Conservation (phyloP, 2,888 invertebrate genomes). For the Nowickia ferox region DNA sequence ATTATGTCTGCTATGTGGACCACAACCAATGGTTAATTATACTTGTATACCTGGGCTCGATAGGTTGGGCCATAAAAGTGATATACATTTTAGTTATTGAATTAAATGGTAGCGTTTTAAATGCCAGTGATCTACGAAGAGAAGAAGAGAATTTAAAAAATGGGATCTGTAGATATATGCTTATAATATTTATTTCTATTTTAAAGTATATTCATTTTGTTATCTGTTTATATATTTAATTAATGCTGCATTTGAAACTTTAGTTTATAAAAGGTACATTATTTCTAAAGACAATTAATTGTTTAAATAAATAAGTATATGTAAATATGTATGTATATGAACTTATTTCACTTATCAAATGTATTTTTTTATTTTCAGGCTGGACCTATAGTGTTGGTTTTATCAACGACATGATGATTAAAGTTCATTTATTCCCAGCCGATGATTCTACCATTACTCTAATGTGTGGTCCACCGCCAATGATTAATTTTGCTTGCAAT, state of each 20-base stretch:
- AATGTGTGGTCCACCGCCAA: conserved; percentile 98
- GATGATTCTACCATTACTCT: conserved; percentile 92
- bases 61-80: conserved; percentile 91
- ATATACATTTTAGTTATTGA: conserved; percentile 93
- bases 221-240: conserved; percentile 24
- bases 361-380: conserved; percentile 83
- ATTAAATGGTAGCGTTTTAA: not conserved
- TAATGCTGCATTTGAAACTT: conserved; percentile 50
- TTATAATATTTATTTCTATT: not conserved
- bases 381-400: conserved; percentile 98
- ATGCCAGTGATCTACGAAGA: not conserved
- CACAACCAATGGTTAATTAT: conserved; percentile 98
- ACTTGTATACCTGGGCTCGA: conserved; percentile 96
- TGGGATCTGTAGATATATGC: conserved; percentile 35
- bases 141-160: conserved; percentile 11
- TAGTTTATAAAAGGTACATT: conserved; percentile 47
- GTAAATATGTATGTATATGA: not conserved
- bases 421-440: conserved; percentile 91
- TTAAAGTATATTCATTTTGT: conserved; percentile 11
- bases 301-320: not conserved
- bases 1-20: conserved; percentile 96
- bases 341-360: not conserved
- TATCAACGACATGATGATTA: conserved; percentile 94
- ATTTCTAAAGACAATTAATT: not conserved
- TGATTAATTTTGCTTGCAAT: conserved; percentile 97